Evolutionary conservation across 2,113 vertebrate genomes (phyloP), one percentile per base, ranked within the genome.

Genomic region (Takifugu bimaculatus): DNA sequence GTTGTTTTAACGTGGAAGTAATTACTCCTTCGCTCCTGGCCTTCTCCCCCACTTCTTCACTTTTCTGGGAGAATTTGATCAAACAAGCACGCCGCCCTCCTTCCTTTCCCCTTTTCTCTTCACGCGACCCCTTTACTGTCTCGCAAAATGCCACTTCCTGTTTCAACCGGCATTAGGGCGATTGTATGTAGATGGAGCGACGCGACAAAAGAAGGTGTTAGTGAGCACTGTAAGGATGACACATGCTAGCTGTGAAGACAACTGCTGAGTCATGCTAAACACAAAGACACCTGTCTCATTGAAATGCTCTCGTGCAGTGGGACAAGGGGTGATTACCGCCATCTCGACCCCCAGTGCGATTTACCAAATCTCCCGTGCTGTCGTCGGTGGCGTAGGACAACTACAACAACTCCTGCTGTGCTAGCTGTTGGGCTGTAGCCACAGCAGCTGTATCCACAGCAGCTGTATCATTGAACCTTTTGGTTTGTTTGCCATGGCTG

Each of bases 1-100:
- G 80, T 86, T 86, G 75, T 82, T 80, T 80, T 80, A 83, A 83
- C 55, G 57, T 82, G 77, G 70, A 78, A 83, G 76, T 83, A 85
- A 83, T 88, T 83, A 82, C 79, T 75, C 77, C 72, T 35, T 3
- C 10, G 10, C 11, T 26, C 25, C 13, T 35, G 7, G 28, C 27
- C 39, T 14, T 32, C 4, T 7, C 12, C 11, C 35, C 48, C 14
- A 13, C 25, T n/a, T 14, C 51, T 61, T 53, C 20, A 12, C 71
- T 78, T 65, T 75, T 78, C 35, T 60, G 60, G 64, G 68, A 76
- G 71, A 74, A 44, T 71, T 81, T 79, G 79, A 82, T 82, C 68
- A 82, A 82, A 83, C 51, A 48, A 73, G 69, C 62, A 63, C 70
- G 35, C 35, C 4, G 2, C 7, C 35, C 35, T 2, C 11, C 35